These are phyloP conservation scores for Myoxocephalus aenaeus DNA, from an alignment of 2,797 vertebrate genomes.

Conservation along the genomic window DNA sequence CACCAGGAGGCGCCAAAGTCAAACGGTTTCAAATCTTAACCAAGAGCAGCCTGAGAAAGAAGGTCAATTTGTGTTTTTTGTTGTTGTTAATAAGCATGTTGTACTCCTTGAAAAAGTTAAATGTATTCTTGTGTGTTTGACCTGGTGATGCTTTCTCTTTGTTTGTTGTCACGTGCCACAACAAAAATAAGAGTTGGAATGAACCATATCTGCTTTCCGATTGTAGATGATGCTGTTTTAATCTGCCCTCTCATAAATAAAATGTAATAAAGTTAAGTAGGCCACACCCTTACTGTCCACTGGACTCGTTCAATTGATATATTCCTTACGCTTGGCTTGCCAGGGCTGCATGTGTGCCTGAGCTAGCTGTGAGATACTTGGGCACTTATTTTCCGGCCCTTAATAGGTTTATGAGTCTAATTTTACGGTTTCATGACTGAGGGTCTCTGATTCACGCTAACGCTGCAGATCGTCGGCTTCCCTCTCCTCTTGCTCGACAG, in stretches of 20 bases:
- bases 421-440: constrained; percentile 36
- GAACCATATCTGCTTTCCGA: neutral
- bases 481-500: constrained; percentile 12
- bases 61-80: neutral
- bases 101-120: neutral
- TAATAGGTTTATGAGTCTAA: constrained; percentile 46
- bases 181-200: neutral
- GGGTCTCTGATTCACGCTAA: constrained; percentile 43
- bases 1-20: constrained; percentile 40
- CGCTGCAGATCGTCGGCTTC: constrained; percentile 35
- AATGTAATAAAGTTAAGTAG: neutral
- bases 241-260: neutral
- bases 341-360: constrained; percentile 14
- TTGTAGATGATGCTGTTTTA: neutral
- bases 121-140: neutral
- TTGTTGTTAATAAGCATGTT: neutral
- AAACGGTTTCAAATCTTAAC: neutral
- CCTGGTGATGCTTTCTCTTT: neutral
- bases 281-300: neutral
- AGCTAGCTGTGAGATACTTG: constrained; percentile 13
- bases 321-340: neutral
- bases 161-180: neutral
- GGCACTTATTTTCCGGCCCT: constrained; percentile 41
- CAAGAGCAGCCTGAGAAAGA: neutral
- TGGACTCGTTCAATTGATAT: neutral